Evolutionary conservation across 1,140 invertebrate genomes (phyloP).

Genomic region (Gryon sp.): DNA sequence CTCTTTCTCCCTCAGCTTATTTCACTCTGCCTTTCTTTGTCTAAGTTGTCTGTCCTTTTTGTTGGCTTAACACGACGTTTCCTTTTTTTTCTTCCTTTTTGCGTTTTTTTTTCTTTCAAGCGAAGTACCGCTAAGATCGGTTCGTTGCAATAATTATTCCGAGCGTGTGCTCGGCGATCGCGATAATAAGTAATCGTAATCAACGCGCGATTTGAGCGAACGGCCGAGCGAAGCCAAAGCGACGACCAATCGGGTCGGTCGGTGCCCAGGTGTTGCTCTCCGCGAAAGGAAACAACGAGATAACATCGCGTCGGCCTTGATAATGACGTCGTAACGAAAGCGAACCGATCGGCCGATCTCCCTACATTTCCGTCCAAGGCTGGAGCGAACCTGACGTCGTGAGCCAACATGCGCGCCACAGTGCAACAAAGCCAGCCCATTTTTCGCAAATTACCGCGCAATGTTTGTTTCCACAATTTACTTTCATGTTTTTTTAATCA

Average conservation of each 20-base stretch:
- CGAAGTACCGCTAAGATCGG: constrained; percentile 33
- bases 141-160: constrained; percentile 36
- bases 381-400: constrained; percentile 51
- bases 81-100: background rate
- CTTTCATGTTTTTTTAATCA: too few species aligned
- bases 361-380: constrained; percentile 64
- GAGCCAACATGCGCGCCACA: constrained; percentile 8
- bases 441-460: too few species aligned
- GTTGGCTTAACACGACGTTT: too few species aligned
- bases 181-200: constrained; percentile 58
- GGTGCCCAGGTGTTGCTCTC: constrained; percentile 52
- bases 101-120: background rate
- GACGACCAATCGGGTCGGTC: constrained; percentile 35
- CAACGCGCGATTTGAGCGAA: constrained; percentile 29
- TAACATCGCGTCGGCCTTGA: constrained; percentile 65
- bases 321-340: constrained; percentile 67
- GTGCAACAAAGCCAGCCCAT: constrained; percentile 6
- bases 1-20: background rate
- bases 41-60: background rate
- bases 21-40: background rate
- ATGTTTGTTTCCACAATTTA: too few species aligned
- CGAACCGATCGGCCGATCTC: constrained; percentile 63
- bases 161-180: constrained; percentile 23
- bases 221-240: constrained; percentile 14
- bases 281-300: constrained; percentile 61